These are phyloP conservation scores for Pseudochromis fuscus DNA, from an alignment of 2,797 vertebrate genomes.

Conservation along the genomic window DNA sequence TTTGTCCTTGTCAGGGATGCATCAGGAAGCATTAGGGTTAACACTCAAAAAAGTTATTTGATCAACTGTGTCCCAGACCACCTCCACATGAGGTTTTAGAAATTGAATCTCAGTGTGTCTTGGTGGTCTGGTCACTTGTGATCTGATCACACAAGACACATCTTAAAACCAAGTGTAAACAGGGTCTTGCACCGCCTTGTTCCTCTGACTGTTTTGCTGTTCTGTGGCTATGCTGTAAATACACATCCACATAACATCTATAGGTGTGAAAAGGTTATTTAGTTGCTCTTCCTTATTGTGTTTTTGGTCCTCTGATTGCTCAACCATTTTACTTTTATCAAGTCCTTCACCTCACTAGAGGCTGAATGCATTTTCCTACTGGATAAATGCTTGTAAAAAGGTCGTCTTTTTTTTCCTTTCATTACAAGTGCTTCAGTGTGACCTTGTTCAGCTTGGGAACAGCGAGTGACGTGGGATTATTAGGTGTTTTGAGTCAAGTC, in stretches of 20 bases:
- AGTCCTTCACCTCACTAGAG: conserved; percentile 22
- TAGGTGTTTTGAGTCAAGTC: conserved; percentile 78
- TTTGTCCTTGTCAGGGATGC: too few species aligned
- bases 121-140: too few species aligned
- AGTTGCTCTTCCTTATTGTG: conserved; percentile 9
- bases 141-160: too few species aligned
- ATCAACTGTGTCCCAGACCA: too few species aligned
- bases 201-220: neutral
- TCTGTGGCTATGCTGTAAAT: neutral
- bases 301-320: conserved; percentile 48
- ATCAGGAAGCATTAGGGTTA: too few species aligned
- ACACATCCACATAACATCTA: neutral
- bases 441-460: conserved; percentile 75
- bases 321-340: conserved; percentile 26
- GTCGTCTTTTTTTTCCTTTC: conserved; percentile 2
- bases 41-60: too few species aligned
- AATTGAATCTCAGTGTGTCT: too few species aligned
- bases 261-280: neutral
- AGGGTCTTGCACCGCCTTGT: too few species aligned
- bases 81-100: too few species aligned
- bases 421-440: conserved; percentile 63
- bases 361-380: conserved; percentile 27
- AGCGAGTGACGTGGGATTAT: conserved; percentile 76
- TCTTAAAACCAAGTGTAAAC: too few species aligned
- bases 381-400: conserved; percentile 56